These are phyloP conservation scores for Globia sparganii DNA, from an alignment of 2,888 invertebrate species.

Conservation along the genomic window DNA sequence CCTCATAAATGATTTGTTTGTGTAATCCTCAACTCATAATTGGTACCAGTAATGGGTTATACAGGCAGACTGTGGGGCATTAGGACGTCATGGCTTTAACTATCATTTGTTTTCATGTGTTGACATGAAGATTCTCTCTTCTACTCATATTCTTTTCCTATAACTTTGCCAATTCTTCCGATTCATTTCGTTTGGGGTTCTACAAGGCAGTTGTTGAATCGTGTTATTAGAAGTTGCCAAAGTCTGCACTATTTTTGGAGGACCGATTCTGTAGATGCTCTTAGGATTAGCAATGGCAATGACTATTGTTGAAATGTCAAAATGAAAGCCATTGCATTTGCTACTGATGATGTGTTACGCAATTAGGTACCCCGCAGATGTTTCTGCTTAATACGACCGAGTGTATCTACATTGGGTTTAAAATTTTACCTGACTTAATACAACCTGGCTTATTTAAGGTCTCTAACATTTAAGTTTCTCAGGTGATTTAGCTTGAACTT, in stretches of 20 bases:
- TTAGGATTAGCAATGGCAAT: too few relatives aligned
- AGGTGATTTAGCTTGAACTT: slow-evolving; percentile 10
- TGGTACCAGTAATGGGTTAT: slow-evolving; percentile 38
- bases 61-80: slow-evolving; percentile 15
- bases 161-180: not conserved
- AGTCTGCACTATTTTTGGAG: too few relatives aligned
- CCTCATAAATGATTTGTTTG: slow-evolving; percentile 58
- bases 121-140: not conserved
- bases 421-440: not conserved
- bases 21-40: slow-evolving; percentile 55
- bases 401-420: not conserved
- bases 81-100: not conserved
- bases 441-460: not conserved
- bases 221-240: too few relatives aligned
- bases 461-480: not conserved
- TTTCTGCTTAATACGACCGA: too few relatives aligned
- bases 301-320: too few relatives aligned
- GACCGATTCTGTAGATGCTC: too few relatives aligned
- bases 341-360: too few relatives aligned
- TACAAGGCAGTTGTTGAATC: not conserved
- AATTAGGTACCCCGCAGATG: too few relatives aligned
- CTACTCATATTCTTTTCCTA: not conserved
- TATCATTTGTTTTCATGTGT: not conserved
- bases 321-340: too few relatives aligned
- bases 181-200: too few relatives aligned